A percentile compares a stretch with the other conserved stretches of the same genome.
Conservation (phyloP, 1,140 invertebrate genomes). For the Cataglyphis hispanica region DNA sequence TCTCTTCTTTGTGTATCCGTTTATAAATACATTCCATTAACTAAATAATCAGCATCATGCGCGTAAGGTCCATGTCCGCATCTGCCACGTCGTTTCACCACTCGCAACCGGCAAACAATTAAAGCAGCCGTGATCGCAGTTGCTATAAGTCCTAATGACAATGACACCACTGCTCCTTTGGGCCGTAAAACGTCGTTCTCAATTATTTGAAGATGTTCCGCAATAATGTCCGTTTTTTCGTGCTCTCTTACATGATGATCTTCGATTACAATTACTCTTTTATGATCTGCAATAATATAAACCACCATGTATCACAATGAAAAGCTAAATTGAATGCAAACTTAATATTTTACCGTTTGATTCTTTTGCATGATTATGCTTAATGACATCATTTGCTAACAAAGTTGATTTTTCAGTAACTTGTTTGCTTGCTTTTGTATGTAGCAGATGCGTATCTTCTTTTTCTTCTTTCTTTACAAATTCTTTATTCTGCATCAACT, state of each 20-base stretch:
- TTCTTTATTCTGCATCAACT: constrained; percentile 59
- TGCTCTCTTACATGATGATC: constrained; percentile 73
- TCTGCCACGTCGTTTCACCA: constrained; percentile 90
- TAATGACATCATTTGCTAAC: constrained; percentile 35
- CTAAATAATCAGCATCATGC: constrained; percentile 98
- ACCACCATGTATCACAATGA: background rate
- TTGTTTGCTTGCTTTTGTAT: constrained; percentile 43
- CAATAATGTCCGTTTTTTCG: constrained; percentile 41
- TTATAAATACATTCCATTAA: constrained; percentile 99
- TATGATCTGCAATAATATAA: constrained; percentile 64
- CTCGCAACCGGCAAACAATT: constrained; percentile 93
- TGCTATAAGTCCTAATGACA: constrained; percentile 88
- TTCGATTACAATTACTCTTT: constrained; percentile 73
- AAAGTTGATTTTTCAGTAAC: constrained; percentile 54
- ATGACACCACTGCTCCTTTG: constrained; percentile 93
- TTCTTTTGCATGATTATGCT: constrained; percentile 65
- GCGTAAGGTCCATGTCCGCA: constrained; percentile 94
- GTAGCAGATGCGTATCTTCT: constrained; percentile 26
- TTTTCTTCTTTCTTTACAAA: constrained; percentile 55
- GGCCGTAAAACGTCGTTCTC: constrained; percentile 89
- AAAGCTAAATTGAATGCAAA: constrained; percentile 11
- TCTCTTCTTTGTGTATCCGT: constrained; percentile 40
- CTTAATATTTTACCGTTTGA: constrained; percentile 66
- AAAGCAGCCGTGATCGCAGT: constrained; percentile 91
- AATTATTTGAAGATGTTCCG: constrained; percentile 77